phyloP scores from a whole-genome alignment of 2,797 vertebrate species.

The Sciaenops ocellatus region DNA sequence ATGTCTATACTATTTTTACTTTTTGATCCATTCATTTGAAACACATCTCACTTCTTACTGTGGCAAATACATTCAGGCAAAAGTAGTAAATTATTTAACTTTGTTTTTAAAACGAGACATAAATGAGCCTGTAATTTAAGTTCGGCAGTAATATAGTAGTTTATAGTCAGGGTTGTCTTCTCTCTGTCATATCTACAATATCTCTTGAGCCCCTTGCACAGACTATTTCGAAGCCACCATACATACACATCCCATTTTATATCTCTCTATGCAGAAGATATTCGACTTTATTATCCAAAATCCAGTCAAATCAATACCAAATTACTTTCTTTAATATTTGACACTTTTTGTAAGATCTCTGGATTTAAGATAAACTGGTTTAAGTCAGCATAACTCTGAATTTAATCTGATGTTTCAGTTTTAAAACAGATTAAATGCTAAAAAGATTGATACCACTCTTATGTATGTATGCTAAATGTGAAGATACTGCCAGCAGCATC shows the following conservation, averaged over 20 bases:
- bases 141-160: background rate
- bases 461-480: background rate
- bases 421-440: background rate
- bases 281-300: background rate
- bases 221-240: background rate
- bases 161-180: background rate
- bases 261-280: background rate
- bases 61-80: background rate
- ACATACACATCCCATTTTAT: background rate
- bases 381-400: background rate
- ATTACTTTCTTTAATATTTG: background rate
- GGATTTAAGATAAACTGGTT: background rate
- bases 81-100: background rate
- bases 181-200: background rate
- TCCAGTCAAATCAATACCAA: background rate
- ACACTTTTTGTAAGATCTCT: background rate
- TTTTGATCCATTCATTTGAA: constrained; percentile 6
- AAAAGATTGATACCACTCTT: background rate
- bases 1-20: background rate
- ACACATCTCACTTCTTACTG: background rate
- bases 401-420: background rate
- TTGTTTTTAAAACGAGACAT: background rate
- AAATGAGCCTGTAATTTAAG: background rate
- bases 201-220: background rate
- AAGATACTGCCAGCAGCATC: background rate